Evolutionary conservation across 2,888 invertebrate species (phyloP).

Genomic region (Serrognathus titanus): DNA sequence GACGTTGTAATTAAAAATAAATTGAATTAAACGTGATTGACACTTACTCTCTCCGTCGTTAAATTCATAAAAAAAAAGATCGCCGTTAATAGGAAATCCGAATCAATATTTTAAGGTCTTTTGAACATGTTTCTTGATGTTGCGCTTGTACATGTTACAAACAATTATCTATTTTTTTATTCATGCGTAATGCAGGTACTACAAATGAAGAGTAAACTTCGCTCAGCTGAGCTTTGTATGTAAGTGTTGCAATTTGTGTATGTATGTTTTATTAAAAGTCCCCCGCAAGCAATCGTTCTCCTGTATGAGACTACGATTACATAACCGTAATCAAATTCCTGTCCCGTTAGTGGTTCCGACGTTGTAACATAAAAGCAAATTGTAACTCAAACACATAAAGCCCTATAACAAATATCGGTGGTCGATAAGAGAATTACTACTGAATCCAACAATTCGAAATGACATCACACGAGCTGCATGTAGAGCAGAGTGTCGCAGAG

Average conservation of each 20-base stretch:
- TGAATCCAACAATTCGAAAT: background rate
- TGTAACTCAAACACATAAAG: constrained; percentile 8
- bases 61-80: too few species aligned
- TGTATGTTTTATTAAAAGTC: too few species aligned
- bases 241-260: too few species aligned
- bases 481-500: constrained; percentile 10
- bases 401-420: constrained; percentile 9
- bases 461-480: background rate
- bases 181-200: too few species aligned
- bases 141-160: too few species aligned
- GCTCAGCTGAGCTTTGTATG: too few species aligned
- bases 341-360: background rate
- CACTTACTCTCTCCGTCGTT: constrained; percentile 1
- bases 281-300: too few species aligned
- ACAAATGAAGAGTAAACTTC: too few species aligned
- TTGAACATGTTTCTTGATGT: too few species aligned
- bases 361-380: constrained; percentile 3
- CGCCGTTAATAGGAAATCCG: background rate
- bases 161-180: too few species aligned
- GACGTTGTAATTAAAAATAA: constrained; percentile 15
- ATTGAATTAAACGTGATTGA: constrained; percentile 16
- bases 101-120: too few species aligned
- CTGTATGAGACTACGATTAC: background rate
- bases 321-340: background rate
- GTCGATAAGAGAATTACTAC: constrained; percentile 8